Evolutionary conservation across 2,797 vertebrate species (phyloP).

Genomic region (Novumbra hubbsi): DNA sequence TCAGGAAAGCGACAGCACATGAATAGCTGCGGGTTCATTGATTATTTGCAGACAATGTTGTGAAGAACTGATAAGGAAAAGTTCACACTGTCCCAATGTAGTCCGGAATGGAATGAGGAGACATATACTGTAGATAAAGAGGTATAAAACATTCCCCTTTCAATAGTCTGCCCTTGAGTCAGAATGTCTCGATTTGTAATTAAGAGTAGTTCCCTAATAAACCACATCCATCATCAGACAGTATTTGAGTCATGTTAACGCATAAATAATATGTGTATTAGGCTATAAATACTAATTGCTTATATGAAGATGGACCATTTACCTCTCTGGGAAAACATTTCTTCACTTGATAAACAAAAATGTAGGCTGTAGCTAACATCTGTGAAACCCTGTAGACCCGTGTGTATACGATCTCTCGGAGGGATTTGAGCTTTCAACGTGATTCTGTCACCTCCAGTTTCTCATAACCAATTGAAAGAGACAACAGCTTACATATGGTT

Average conservation of each 20-base stretch:
- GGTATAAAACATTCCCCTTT: not conserved
- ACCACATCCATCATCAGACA: not conserved
- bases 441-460: not conserved
- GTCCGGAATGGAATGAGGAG: not conserved
- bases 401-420: not conserved
- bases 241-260: not conserved
- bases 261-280: not conserved
- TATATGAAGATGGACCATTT: not conserved
- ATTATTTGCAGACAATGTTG: slow-evolving; percentile 23
- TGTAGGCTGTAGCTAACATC: not conserved
- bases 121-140: not conserved
- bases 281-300: not conserved
- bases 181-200: not conserved
- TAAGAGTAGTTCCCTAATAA: not conserved
- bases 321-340: not conserved
- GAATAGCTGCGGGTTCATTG: slow-evolving; percentile 13
- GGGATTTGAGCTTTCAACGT: not conserved
- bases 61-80: not conserved
- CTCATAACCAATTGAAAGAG: not conserved
- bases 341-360: not conserved
- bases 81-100: not conserved
- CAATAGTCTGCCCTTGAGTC: not conserved
- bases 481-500: slow-evolving; percentile 15
- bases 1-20: not conserved
- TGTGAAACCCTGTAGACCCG: not conserved